Conservation (phyloP, 2,113 vertebrate species). For the Epinephelus fuscoguttatus region DNA sequence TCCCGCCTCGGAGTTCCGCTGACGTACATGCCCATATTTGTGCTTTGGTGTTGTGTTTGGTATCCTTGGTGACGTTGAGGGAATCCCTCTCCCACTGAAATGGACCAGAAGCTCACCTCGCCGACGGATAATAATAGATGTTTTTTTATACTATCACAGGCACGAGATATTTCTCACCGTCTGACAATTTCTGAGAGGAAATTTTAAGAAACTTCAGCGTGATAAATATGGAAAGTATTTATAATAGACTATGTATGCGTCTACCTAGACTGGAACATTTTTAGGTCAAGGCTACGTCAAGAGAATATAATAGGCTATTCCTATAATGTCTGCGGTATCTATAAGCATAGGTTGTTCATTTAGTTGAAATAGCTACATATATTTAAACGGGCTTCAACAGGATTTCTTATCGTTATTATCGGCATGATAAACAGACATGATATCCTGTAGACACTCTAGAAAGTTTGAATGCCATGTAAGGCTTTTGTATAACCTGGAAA, state of each 20-base stretch:
- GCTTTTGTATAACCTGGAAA: background rate
- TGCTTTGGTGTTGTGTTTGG: slow-evolving; percentile 93
- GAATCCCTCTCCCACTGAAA: slow-evolving; percentile 94
- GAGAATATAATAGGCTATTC: slow-evolving; percentile 19
- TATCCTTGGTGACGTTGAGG: slow-evolving; percentile 98
- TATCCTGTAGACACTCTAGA: background rate
- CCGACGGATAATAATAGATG: slow-evolving; percentile 89
- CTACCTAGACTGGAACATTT: slow-evolving; percentile 33
- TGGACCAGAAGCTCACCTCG: slow-evolving; percentile 77
- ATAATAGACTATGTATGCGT: slow-evolving; percentile 44
- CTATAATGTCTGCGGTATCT: background rate
- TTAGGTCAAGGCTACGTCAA: slow-evolving; percentile 35
- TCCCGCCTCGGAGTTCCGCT: slow-evolving; percentile 94
- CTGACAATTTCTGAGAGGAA: slow-evolving; percentile 76
- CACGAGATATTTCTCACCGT: slow-evolving; percentile 83
- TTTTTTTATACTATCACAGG: slow-evolving; percentile 75
- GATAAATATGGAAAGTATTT: slow-evolving; percentile 71
- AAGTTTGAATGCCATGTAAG: background rate
- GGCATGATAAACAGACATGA: background rate
- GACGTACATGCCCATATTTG: slow-evolving; percentile 98
- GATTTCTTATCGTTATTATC: too few species aligned
- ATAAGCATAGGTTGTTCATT: background rate
- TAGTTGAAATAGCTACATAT: background rate
- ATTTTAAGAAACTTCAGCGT: slow-evolving; percentile 57
- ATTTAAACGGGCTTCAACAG: background rate